Evolutionary conservation across 2,888 invertebrate species (phyloP), one percentile per base, ranked within the genome.

Genomic region (Stratiomys singularior): DNA sequence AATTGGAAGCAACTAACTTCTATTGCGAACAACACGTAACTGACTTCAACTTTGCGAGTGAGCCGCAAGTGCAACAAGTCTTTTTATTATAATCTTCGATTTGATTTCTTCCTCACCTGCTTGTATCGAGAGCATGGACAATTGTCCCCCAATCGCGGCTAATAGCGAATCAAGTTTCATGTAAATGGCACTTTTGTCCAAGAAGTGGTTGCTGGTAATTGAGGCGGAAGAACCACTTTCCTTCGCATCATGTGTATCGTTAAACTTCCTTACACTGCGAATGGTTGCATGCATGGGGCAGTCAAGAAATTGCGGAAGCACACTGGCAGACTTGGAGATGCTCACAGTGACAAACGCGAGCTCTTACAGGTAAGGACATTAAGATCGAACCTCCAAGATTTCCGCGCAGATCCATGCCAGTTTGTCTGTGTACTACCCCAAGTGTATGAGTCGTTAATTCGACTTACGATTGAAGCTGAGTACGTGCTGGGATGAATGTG

Each of bases 181-280:
- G 66, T 37, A 66, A 66, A 18, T 66, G 18, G 44, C 37, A 37
- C 13, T 66, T 66, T 21, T 28, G 28, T 66, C 66, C 28, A 44
- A 66, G 66, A 66, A 66, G 37, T 37, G 37, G 37, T 37, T 37
- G 37, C 15, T 52, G 15, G 63, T 28, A 37, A 37, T 37, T 30
- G 11, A 37, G 66, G 37, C 30, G 66, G 66, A 66, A 37, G 66
- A 66, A 66, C 66, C 66, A 66, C 66, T 66, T 66, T 66, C 66
- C 37, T 66, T 37, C 37, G 66, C 37, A 37, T 5, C 66, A n/a
- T 66, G 66, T 37, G 37, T 9, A 37, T 66, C n/a, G 37, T 66
- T 28, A 21, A 18, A 18, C 66, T 66, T 66, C 66, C 66, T 66
- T 52, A 13, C 7, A 4, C 7, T 15, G 4, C 7, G 15, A 13